These are phyloP conservation scores for Yoshiicerus persimilis DNA, from an alignment of 1,140 invertebrate species.

Conservation along the genomic window DNA sequence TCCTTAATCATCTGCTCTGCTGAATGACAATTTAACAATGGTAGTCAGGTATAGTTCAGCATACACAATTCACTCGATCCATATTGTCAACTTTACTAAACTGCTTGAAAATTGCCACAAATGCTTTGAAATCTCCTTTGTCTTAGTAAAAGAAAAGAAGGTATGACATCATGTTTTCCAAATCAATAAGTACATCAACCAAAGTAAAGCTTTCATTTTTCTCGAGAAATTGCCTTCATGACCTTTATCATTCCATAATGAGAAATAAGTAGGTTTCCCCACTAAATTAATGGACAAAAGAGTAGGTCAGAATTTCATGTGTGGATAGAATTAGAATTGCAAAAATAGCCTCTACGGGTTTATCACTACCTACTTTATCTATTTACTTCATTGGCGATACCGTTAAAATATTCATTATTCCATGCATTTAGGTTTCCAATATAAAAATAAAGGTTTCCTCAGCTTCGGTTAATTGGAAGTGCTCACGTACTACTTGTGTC, in stretches of 20 bases:
- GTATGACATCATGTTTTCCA: background rate
- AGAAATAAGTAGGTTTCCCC: background rate
- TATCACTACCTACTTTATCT: too few relatives aligned
- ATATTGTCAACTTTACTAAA: background rate
- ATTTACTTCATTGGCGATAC: too few relatives aligned
- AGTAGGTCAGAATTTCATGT: too few relatives aligned
- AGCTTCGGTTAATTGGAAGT: background rate
- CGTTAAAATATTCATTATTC: background rate
- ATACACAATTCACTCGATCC: background rate
- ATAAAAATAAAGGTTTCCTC: background rate
- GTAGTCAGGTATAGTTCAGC: background rate
- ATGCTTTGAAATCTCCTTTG: background rate
- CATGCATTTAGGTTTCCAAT: background rate
- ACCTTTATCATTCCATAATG: background rate
- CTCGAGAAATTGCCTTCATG: background rate
- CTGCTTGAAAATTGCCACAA: background rate
- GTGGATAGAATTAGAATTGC: too few relatives aligned
- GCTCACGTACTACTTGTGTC: background rate
- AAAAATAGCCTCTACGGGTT: too few relatives aligned
- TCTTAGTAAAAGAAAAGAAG: background rate
- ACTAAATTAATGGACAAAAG: too few relatives aligned
- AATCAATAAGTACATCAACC: background rate
- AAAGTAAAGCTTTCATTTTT: background rate
- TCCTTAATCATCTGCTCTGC: background rate
- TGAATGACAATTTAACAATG: background rate